Conservation (phyloP, 2,797 vertebrate species). For the Enoplosus armatus region DNA sequence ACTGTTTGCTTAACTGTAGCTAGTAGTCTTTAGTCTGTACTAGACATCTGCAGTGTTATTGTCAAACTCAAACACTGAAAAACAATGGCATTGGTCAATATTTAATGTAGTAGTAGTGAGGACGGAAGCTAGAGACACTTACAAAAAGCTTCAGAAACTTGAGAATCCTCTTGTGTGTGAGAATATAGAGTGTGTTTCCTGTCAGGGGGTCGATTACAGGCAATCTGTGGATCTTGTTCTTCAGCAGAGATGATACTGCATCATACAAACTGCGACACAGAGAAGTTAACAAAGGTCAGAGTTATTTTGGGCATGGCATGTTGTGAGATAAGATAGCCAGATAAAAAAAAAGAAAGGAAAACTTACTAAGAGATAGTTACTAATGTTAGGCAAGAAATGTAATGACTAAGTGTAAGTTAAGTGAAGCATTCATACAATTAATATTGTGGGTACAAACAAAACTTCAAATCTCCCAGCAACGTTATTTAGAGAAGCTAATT, state of each 20-base stretch:
- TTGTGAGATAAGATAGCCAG: neutral
- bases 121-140: constrained; percentile 72
- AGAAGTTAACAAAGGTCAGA: constrained; percentile 8
- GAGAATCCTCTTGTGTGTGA: constrained; percentile 98
- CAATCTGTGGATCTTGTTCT: constrained; percentile 96
- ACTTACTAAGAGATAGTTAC: neutral
- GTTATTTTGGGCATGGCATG: neutral
- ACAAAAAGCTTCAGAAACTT: constrained; percentile 99
- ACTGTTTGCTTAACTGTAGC: neutral
- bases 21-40: neutral
- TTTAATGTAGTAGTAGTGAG: neutral
- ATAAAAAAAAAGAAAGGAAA: neutral
- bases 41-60: neutral
- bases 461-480: neutral
- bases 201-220: constrained; percentile 97
- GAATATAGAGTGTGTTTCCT: constrained; percentile 97
- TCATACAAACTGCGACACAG: constrained; percentile 91
- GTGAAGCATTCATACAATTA: neutral
- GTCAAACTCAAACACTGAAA: neutral
- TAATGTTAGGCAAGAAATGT: neutral
- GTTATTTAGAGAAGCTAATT: neutral
- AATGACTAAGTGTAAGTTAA: neutral
- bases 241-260: constrained; percentile 95
- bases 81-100: neutral
- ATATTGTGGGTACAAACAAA: neutral